Evolutionary conservation across 2,888 invertebrate species (phyloP), one percentile per base, ranked within the genome.

Genomic region (Autographa pulchrina): DNA sequence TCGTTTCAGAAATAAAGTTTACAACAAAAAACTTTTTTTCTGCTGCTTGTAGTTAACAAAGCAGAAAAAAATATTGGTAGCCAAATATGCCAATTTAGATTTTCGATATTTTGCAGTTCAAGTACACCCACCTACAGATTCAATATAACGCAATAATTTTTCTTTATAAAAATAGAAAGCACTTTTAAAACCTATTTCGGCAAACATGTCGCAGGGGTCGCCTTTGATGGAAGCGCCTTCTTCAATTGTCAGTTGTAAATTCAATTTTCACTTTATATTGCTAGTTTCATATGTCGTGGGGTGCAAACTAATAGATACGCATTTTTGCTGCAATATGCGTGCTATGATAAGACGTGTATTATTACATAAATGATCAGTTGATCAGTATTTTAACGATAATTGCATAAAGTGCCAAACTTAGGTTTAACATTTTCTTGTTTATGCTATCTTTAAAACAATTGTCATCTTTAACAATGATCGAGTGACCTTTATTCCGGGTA

Each of bases 241-340:
- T 91, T 88, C 94, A 92, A 94, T 96, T 94, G 95, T 96, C 94
- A 95, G 92, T 90, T 93, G 91, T 92, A 94, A 96, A 96, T 95
- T 92, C 94, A 96, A 96, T 96, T 96, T 94, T 92, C 92, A 92
- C 93, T 94, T 92, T 93, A 94, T 93, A 95, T 93, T 92, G 93
- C 85, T 90, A 92, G 92, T 91, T 93, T 92, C 91, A 89, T 85
- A 88, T 91, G 84, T 87, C 89, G 89, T 87, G 86, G 92, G 92
- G 92, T 91, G 91, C 86, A 89, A 85, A 77, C 59, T 72, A 58
- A 72, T 74, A 48, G 77, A 81, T 78, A 82, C 74, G 78, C 67
- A 78, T 83, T 72, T 83, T 76, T 63, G 75, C 70, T 74, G 65
- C 65, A 65, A 70, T 78, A 60, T 72, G 73, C 73, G 62, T 63